Evolutionary conservation across 2,888 invertebrate species (phyloP), one percentile per base, ranked within the genome.

Genomic region (Brenthis ino): DNA sequence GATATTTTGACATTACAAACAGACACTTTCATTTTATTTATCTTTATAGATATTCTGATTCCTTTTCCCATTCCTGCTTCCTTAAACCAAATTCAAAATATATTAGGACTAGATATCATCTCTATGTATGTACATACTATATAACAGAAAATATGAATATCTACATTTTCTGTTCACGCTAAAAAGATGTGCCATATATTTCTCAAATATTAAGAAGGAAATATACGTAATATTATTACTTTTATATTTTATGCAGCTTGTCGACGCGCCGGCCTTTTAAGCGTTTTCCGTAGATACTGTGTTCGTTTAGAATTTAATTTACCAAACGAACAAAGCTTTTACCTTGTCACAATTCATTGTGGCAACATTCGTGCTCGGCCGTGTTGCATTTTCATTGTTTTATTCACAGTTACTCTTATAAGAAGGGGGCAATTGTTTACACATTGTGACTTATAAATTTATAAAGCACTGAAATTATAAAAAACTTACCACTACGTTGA

Each of bases 311-410:
- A 85, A 85, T 86, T 85, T 78, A 82, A 86, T 86, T 85, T 85
- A 79, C 79, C 74, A 79, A 81, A 84, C 82, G 79, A 83, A 85
- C 84, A 84, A 87, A 85, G 86, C 86, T 88, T 87, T 88, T 86
- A 85, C 78, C 77, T 77, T 82, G 82, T 85, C 87, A 85, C 84
- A 85, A 84, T 85, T 84, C 79, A 85, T 87, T 85, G 82, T 77
- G 80, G 82, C 72, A 77, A 82, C 80, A 80, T 82, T 83, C 78
- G 78, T 81, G 80, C 80, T 81, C 80, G 79, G 80, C 75, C 74
- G 75, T 75, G 80, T 78, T 81, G 79, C 77, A 83, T 82, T 84
- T 84, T 78, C 80, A 82, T 82, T 82, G 79, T 81, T 82, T 80
- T 78, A 79, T 80, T 81, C 80, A 79, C 77, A 79, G 77, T 77